phyloP scores from a whole-genome alignment of 1,140 invertebrate species.

The Ectropis grisescens region DNA sequence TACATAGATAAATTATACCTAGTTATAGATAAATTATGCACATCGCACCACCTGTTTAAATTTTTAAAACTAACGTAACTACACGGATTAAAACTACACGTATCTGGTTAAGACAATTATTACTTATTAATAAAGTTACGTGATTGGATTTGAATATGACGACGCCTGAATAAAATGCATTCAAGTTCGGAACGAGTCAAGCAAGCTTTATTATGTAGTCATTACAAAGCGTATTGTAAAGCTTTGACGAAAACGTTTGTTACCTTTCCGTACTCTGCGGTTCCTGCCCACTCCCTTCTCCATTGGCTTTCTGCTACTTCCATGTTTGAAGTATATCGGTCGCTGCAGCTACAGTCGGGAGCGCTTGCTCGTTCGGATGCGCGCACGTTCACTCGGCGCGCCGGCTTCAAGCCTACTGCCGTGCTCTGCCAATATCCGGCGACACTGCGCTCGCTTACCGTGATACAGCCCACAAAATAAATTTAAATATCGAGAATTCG shows the following conservation, averaged over 20 bases:
- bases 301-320: constrained; percentile 62
- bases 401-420: constrained; percentile 45
- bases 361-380: constrained; percentile 23
- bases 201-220: too few species aligned
- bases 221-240: too few species aligned
- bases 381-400: constrained; percentile 41
- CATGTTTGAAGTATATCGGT: constrained; percentile 39
- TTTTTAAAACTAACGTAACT: too few species aligned
- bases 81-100: too few species aligned
- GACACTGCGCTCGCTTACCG: constrained; percentile 5
- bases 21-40: too few species aligned
- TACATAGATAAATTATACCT: too few species aligned
- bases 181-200: too few species aligned
- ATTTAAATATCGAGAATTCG: constrained; percentile 35
- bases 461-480: constrained; percentile 27
- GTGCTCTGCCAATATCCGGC: constrained; percentile 1
- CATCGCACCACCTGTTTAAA: too few species aligned
- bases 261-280: constrained; percentile 65
- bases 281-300: constrained; percentile 59
- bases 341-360: constrained; percentile 60
- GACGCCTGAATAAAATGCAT: too few species aligned
- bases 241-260: constrained; percentile 11
- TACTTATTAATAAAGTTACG: too few species aligned
- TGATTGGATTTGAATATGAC: too few species aligned
- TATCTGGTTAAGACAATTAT: too few species aligned